Percentiles rank a stretch among this genome's conserved stretches.
Evolutionary conservation across 1,140 invertebrate genomes (phyloP).

Genomic region (Achroia grisella): DNA sequence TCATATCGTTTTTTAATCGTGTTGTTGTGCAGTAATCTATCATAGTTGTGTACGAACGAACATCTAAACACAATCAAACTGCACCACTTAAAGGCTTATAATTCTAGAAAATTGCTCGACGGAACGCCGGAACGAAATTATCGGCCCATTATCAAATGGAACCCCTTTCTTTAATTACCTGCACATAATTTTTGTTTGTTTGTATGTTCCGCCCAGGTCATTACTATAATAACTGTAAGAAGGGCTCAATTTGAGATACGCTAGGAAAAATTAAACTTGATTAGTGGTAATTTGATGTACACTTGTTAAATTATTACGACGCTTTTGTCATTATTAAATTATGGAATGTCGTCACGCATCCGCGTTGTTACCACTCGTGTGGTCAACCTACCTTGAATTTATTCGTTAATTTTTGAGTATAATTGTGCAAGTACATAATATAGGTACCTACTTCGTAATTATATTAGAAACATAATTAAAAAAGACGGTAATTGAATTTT

Average conservation of each 20-base stretch:
- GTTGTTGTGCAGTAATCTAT: constrained; percentile 36
- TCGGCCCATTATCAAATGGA: constrained; percentile 61
- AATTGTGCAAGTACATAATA: too few species aligned
- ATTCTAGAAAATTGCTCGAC: constrained; percentile 61
- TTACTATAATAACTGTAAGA: constrained; percentile 57
- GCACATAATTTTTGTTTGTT: constrained; percentile 65
- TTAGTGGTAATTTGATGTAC: constrained; percentile 55
- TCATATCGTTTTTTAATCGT: neutral
- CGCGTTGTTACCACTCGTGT: neutral
- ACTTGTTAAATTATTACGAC: constrained; percentile 38
- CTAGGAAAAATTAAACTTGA: constrained; percentile 57
- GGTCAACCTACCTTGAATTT: too few species aligned
- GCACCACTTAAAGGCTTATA: constrained; percentile 52
- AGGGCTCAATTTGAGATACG: constrained; percentile 48
- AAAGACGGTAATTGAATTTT: too few species aligned
- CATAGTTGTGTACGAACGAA: constrained; percentile 27
- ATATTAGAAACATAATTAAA: too few species aligned
- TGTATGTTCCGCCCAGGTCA: constrained; percentile 48
- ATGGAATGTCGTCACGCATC: neutral
- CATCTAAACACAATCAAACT: constrained; percentile 44
- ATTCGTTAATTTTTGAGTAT: too few species aligned
- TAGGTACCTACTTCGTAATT: too few species aligned
- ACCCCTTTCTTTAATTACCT: constrained; percentile 71
- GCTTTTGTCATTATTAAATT: constrained; percentile 34
- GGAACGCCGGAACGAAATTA: constrained; percentile 48